Conservation (phyloP, 2,113 vertebrate species). For the Arenaria interpres region DNA sequence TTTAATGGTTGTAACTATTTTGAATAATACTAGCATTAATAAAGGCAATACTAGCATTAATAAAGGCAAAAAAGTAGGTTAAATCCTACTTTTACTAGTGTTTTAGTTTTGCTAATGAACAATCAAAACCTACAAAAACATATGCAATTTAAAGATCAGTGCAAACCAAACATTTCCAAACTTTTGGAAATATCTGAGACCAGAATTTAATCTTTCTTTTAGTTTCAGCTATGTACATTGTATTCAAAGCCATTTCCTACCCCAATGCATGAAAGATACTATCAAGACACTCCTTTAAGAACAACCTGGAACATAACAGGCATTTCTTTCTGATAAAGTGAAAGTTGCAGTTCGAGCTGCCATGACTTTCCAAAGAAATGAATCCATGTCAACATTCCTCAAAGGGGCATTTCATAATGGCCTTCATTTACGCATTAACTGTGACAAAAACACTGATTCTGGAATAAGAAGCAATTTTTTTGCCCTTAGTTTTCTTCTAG, state of each 20-base stretch:
- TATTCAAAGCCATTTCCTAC: neutral
- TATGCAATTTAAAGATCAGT: neutral
- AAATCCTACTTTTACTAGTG: neutral
- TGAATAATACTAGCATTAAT: neutral
- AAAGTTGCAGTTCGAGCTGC: neutral
- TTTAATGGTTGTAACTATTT: slow-evolving; percentile 14
- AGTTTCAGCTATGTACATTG: neutral
- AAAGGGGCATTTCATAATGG: slow-evolving; percentile 48
- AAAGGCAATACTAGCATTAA: neutral
- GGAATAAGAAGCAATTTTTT: slow-evolving; percentile 66
- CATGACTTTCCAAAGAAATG: slow-evolving; percentile 28
- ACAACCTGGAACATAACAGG: neutral
- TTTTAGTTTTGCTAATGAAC: neutral
- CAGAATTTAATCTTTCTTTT: neutral
- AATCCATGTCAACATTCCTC: slow-evolving; percentile 29
- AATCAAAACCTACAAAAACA: neutral
- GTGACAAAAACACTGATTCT: slow-evolving; percentile 56
- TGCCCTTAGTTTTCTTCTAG: slow-evolving; percentile 55
- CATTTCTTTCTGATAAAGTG: slow-evolving; percentile 45
- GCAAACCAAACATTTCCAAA: neutral
- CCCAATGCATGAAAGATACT: neutral
- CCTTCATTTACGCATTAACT: slow-evolving; percentile 57
- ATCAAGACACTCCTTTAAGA: neutral
- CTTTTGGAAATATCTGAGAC: neutral
- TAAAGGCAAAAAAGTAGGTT: neutral